A percentile compares a stretch with the other conserved stretches of the same genome.
phyloP scores from a whole-genome alignment of 2,797 vertebrate species.

The Eulemur rubriventer region DNA sequence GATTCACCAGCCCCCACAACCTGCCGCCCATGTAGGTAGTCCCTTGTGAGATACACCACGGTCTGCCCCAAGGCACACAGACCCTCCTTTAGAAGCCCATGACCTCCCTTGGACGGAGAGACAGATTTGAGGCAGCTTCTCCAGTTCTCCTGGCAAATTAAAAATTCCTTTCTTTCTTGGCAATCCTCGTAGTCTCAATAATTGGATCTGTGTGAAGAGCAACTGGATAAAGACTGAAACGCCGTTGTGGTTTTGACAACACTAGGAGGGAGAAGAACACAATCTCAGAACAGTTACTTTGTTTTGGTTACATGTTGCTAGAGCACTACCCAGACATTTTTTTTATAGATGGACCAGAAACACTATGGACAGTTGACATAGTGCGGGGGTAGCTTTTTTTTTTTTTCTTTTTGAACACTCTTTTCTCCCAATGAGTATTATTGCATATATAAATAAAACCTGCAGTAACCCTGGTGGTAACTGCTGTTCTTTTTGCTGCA shows the following conservation, averaged over 20 bases:
- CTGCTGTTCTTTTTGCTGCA: background rate
- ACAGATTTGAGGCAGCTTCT: too few relatives aligned
- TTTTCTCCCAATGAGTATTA: background rate
- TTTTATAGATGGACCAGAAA: background rate
- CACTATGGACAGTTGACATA: background rate
- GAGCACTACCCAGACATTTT: background rate
- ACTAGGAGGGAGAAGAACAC: background rate
- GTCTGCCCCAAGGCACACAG: background rate
- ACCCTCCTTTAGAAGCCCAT: background rate
- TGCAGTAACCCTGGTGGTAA: background rate
- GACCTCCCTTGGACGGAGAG: too few relatives aligned
- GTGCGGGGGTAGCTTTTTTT: background rate
- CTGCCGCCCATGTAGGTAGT: background rate
- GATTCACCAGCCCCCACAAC: background rate
- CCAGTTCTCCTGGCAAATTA: too few relatives aligned
- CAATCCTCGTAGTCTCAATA: too few relatives aligned
- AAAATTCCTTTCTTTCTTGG: too few relatives aligned
- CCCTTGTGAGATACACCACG: background rate
- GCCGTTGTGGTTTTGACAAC: too few relatives aligned
- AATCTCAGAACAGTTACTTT: background rate
- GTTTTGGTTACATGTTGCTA: background rate
- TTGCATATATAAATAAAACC: background rate
- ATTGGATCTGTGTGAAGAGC: too few relatives aligned
- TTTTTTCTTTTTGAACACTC: background rate
- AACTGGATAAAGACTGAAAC: too few relatives aligned